phyloP scores from a whole-genome alignment of 2,113 vertebrate genomes.

The Boulengeromyrus knoepffleri region DNA sequence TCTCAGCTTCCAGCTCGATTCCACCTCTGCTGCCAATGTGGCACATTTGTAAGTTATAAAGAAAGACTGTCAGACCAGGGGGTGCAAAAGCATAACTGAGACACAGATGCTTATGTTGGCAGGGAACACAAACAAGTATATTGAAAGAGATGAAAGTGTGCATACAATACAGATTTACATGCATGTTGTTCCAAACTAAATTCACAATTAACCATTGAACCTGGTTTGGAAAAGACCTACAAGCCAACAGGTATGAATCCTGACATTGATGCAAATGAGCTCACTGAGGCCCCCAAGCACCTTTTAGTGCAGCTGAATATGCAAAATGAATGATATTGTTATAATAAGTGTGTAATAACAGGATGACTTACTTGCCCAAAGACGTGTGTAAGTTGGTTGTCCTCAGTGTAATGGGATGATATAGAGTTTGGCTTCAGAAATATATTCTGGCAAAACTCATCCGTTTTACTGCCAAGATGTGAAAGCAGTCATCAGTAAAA shows the following conservation, averaged over 20 bases:
- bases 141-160: not conserved
- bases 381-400: not conserved
- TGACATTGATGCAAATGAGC: not conserved
- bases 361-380: not conserved
- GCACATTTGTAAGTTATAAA: not conserved
- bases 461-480: conserved; percentile 1
- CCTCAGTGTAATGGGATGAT: not conserved
- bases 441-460: conserved; percentile 6
- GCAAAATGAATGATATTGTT: not conserved
- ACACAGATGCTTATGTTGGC: not conserved
- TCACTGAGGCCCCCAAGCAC: not conserved
- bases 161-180: not conserved
- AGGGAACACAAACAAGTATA: not conserved
- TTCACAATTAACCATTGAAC: not conserved
- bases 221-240: not conserved
- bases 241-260: not conserved
- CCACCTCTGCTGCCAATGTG: not conserved
- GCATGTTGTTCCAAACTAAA: not conserved
- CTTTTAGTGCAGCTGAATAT: not conserved
- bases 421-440: conserved; percentile 10
- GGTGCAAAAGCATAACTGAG: not conserved
- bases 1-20: not conserved
- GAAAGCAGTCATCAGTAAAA: conserved; percentile 17
- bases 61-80: not conserved
- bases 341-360: not conserved